Base-by-base conservation (phyloP, 1,140 invertebrate genomes). In the Frieseomelitta varia region DNA sequence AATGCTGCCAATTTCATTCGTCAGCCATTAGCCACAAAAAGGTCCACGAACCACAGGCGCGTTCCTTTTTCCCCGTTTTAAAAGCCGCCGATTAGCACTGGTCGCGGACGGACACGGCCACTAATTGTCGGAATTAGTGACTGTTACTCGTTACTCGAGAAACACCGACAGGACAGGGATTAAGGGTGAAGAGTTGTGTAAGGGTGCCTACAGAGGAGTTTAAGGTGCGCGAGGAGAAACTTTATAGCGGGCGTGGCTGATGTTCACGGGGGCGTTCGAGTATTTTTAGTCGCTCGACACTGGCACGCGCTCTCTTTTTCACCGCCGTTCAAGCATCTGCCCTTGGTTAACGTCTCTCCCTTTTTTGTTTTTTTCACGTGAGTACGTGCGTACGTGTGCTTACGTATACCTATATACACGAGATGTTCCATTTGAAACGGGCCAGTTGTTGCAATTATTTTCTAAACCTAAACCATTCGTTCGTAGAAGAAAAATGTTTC, bases 281-380 rank as follows among this genome's bases (percentile, higher is more conserved):
- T 93, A 94, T 93, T 94, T 94, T 93, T 93, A 93, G 92, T 91
- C 90, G 92, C 91, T 91, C 90, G 87, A 88, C 89, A 85, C 86
- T 85, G 93, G 93, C 93, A 93, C 93, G 92, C 92, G 92, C 89
- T 90, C 84, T 76, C 77, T 90, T 90, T 92, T 92, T 89, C 87
- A 90, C 91, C 81, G 84, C 90, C 68, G 63, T 68, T 68, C 85
- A 87, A 92, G 91, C 91, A 92, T 92, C 91, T 92, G 91, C 86
- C 90, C 85, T 87, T 81, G 81, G 55, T 85, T 90, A 90, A 91
- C 87, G 87, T 89, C 79, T 86, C 85, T 73, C 65, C 76, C 73
- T 83, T 74, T 53, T 58, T 34, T 68, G n/a, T 68, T 83, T 74
- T 53, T 58, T 34, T 47, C 73, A 56, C 21, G 61, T 39, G n/a